Conservation (phyloP, 2,888 invertebrate species). For the Crocallis elinguaria region DNA sequence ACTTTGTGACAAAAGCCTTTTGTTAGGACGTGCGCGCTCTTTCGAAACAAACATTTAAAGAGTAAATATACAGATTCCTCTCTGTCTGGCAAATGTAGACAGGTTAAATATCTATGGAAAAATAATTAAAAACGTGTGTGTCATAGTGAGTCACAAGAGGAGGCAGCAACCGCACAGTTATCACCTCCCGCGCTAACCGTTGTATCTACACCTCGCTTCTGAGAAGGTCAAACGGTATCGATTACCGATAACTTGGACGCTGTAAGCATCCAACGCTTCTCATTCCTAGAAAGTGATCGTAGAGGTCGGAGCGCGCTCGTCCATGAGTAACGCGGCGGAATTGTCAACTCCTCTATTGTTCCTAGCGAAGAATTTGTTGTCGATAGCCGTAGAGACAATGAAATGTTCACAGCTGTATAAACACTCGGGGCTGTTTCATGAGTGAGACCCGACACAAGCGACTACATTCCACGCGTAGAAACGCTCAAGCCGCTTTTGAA, state of each 20-base stretch:
- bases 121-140: constrained; percentile 55
- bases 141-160: constrained; percentile 58
- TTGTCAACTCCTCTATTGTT: constrained; percentile 57
- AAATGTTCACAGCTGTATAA: constrained; percentile 64
- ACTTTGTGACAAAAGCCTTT: constrained; percentile 75
- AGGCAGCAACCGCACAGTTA: constrained; percentile 58
- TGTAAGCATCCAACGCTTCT: constrained; percentile 11
- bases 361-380: constrained; percentile 64
- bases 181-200: constrained; percentile 60
- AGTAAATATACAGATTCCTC: constrained; percentile 40
- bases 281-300: constrained; percentile 41
- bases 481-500: constrained; percentile 9
- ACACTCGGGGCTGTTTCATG: constrained; percentile 39
- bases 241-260: constrained; percentile 14
- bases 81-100: constrained; percentile 50
- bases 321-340: constrained; percentile 45
- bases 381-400: constrained; percentile 53
- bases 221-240: constrained; percentile 41
- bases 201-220: constrained; percentile 43
- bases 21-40: constrained; percentile 54
- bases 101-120: constrained; percentile 46
- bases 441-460: constrained; percentile 10
- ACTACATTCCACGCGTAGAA: constrained; percentile 13
- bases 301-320: constrained; percentile 13
- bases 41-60: constrained; percentile 30